Evolutionary conservation across 2,113 vertebrate species (phyloP).

Genomic region (Eptesicus fuscus): DNA sequence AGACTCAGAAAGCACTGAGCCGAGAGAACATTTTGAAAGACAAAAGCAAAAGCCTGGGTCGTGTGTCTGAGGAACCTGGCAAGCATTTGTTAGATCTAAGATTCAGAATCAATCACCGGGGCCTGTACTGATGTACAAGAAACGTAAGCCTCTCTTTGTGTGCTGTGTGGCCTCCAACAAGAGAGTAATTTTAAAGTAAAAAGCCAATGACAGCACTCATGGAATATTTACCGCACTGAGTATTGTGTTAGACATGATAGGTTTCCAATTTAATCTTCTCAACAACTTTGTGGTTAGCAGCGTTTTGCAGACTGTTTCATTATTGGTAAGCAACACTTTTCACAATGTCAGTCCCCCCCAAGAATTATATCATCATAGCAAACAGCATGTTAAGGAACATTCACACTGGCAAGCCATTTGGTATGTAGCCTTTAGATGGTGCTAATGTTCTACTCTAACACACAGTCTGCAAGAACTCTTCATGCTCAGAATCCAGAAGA

Average conservation of each 20-base stretch:
- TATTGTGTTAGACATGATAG: not conserved
- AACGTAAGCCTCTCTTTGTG: not conserved
- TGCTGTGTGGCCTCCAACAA: not conserved
- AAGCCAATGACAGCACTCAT: not conserved
- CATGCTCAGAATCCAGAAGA: not conserved
- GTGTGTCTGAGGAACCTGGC: not conserved
- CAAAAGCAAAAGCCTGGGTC: not conserved
- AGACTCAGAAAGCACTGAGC: not conserved
- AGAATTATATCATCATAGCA: not conserved
- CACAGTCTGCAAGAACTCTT: not conserved
- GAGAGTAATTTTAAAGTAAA: not conserved
- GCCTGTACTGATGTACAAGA: not conserved
- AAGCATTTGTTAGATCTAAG: not conserved
- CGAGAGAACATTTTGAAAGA: constrained; percentile 19
- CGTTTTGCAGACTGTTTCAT: not conserved
- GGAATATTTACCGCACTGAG: not conserved
- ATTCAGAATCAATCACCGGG: not conserved
- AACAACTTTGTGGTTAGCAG: not conserved
- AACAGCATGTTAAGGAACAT: not conserved
- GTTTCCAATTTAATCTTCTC: not conserved
- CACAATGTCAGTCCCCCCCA: not conserved
- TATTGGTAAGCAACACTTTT: not conserved
- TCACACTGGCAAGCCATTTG: not conserved
- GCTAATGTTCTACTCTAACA: constrained; percentile 60
- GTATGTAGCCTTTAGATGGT: constrained; percentile 78